Evolutionary conservation across 2,113 vertebrate species (phyloP), one percentile per base, ranked within the genome.

Genomic region (Peucedramus taeniatus): DNA sequence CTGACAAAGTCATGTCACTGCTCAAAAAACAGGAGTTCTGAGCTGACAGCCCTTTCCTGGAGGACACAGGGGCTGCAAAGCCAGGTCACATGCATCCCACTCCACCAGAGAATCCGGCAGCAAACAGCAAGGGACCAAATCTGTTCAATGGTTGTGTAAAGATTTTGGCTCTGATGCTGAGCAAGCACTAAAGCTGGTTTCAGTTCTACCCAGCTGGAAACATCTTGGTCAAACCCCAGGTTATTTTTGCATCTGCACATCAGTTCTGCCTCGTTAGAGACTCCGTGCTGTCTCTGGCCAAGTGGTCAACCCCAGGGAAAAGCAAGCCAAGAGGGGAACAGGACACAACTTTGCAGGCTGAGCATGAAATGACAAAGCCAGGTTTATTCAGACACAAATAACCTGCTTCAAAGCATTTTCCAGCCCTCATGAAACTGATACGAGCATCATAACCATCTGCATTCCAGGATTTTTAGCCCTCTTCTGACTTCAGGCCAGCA

Each of bases 311-410:
- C 65, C 66, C 54, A 82, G 61, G 37, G 47, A 89, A 93, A 88
- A 87, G 19, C 54, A 72, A 93, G 76, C 87, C 89, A 89, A 88
- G 64, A 93, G 64, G 60, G 68, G 68, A 94, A 96, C 76, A 94
- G 93, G 93, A 96, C 7, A 3, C 33, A 75, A 24, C n/a, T 94
- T 93, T 81, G 87, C 75, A 94, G 85, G 64, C 85, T 83, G 83
- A 95, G 83, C 40, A 59, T 53, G 74, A 86, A 90, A 90, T 18
- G 53, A 93, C 92, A 95, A 93, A 93, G 93, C 64, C 83, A 84
- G 80, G 83, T 87, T 92, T 95, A 96, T 93, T 93, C 80, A 84
- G 65, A 90, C 45, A 75, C 89, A 92, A 96, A 87, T 5, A 83
- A 31, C 72, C 37, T 3, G 15, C 90, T 96, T 93, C 90, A 87